Evolutionary conservation across 2,888 invertebrate species (phyloP), one percentile per base, ranked within the genome.

Genomic region (Nyleta sp.): DNA sequence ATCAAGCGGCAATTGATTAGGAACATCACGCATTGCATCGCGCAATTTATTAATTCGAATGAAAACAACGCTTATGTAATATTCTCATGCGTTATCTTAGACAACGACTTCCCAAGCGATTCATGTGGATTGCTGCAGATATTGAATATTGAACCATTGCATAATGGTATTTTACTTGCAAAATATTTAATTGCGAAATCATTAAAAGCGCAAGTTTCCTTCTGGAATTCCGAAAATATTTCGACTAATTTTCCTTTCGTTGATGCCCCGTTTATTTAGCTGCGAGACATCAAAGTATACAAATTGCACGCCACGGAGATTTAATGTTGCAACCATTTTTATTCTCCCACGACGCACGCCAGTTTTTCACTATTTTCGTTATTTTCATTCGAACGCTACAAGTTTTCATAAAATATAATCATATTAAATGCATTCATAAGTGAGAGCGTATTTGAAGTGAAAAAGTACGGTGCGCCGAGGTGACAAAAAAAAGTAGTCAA

Each of bases 351-450:
- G 5, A 17, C 38, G 15, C 28, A 1, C 17, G 15, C 17, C 20
- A 3, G 24, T 24, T 48, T 24, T 42, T 38, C 5, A 24, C 28
- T 22, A 38, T 40, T 62, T 64, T 52, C 17, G 33, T 35, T 59
- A 59, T 44, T 31, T 52, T 42, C 33, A 20, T 52, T n/a, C 31
- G 42, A 52, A 52, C 31, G 42, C 40, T 24, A 24, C 48, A 33
- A 57, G 55, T 48, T 68, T 55, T 55, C 35, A 68, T 57, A 46
- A 67, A 67, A 67, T 55, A 20, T 67, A 67, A 55, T 67, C 46
- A 55, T 22, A 20, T 67, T 46, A 46, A 46, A 57, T 48, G 68
- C 38, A 38, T 35, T 55, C 24, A 48, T 35, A 57, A 57, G 24
- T 24, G 24, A 57, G 22, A 10, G 48, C 20, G 31, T 17, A 50